Evolutionary conservation across 2,888 invertebrate species (phyloP).

Genomic region (Odontocerum albicorne): DNA sequence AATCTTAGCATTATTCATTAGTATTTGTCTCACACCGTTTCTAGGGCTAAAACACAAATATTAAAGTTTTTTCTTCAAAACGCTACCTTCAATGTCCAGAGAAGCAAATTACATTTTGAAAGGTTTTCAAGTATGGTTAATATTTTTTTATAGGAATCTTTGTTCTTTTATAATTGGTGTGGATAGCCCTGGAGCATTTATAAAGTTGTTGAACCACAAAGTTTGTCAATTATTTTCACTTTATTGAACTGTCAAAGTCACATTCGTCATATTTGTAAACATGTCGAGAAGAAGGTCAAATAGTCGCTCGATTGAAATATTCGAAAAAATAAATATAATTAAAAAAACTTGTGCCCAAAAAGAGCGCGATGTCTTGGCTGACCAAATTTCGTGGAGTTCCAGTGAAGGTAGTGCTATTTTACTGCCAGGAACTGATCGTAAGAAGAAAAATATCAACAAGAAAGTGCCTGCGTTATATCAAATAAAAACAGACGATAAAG

Average conservation of each 20-base stretch:
- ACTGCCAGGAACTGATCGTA: not conserved
- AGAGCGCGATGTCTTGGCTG: not conserved
- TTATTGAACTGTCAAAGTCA: not conserved
- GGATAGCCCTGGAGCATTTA: too few relatives aligned
- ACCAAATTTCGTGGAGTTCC: slow-evolving; percentile 21
- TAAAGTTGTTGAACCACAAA: too few relatives aligned
- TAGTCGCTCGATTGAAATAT: slow-evolving; percentile 4
- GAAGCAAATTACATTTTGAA: too few relatives aligned
- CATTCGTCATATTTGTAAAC: too few relatives aligned
- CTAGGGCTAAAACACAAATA: too few relatives aligned
- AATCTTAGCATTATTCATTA: too few relatives aligned
- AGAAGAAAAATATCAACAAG: not conserved
- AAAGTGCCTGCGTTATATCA: not conserved
- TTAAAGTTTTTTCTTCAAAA: too few relatives aligned
- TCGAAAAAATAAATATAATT: slow-evolving; percentile 13
- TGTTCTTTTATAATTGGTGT: too few relatives aligned
- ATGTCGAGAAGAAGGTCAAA: slow-evolving; percentile 1
- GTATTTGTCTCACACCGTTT: too few relatives aligned
- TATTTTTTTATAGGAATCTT: too few relatives aligned
- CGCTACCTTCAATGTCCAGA: too few relatives aligned
- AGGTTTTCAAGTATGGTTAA: too few relatives aligned
- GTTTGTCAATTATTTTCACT: not conserved
- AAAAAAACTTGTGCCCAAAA: slow-evolving; percentile 2
- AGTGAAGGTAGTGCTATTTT: not conserved
- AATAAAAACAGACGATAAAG: not conserved